A percentile compares a stretch with the other conserved stretches of the same genome.
These are phyloP conservation scores for Xestia c-nigrum DNA, from an alignment of 2,888 invertebrate genomes.

Conservation along the genomic window DNA sequence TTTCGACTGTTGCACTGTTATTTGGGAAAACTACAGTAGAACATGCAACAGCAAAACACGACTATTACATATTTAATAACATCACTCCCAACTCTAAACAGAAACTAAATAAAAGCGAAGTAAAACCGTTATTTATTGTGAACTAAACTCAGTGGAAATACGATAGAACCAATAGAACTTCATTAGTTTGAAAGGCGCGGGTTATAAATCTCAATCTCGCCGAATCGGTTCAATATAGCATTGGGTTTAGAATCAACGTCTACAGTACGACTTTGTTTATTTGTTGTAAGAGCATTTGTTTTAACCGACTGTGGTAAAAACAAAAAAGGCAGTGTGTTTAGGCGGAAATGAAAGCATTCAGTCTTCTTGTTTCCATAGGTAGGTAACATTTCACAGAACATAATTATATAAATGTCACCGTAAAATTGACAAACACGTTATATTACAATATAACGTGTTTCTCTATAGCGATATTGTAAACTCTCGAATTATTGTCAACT, in stretches of 20 bases:
- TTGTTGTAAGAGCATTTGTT: conserved; percentile 52
- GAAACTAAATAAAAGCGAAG: conserved; percentile 67
- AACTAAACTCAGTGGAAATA: conserved; percentile 73
- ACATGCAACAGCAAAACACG: not conserved
- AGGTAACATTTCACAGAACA: not conserved
- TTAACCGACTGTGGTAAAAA: conserved; percentile 23
- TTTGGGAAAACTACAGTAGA: too few species aligned
- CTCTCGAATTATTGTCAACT: too few species aligned
- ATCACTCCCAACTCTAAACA: conserved; percentile 47
- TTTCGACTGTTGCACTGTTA: too few species aligned
- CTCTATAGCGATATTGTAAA: too few species aligned
- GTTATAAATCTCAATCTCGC: conserved; percentile 77
- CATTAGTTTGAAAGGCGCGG: conserved; percentile 75
- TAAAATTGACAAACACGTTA: too few species aligned
- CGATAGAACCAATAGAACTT: conserved; percentile 78
- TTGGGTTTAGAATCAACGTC: conserved; percentile 69
- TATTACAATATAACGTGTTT: too few species aligned
- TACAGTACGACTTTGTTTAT: conserved; percentile 57
- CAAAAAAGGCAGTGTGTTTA: conserved; percentile 11
- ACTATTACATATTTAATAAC: conserved; percentile 48
- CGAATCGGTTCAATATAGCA: conserved; percentile 76
- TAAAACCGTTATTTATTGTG: conserved; percentile 76
- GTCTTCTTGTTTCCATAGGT: not conserved
- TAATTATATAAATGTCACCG: too few species aligned
- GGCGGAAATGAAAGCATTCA: not conserved